phyloP scores from a whole-genome alignment of 2,888 invertebrate species.

The Serrognathus titanus region DNA sequence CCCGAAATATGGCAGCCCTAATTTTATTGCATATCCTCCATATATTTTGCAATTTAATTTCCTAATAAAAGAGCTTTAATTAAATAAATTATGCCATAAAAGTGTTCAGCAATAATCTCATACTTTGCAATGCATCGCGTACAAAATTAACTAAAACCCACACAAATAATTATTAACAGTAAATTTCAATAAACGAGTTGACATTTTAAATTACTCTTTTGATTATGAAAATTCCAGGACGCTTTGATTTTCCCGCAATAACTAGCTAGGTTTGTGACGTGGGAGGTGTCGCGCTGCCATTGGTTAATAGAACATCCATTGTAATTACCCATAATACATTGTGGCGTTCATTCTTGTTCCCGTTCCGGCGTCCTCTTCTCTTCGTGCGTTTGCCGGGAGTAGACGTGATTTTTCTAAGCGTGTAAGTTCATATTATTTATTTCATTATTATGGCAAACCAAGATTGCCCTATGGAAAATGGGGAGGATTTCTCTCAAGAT shows the following conservation, averaged over 20 bases:
- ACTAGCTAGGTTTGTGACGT: background rate
- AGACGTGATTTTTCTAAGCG: conserved; percentile 34
- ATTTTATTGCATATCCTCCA: conserved; percentile 82
- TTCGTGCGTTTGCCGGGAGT: conserved; percentile 36
- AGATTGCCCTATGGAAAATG: conserved; percentile 70
- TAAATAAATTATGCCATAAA: background rate
- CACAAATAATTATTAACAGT: conserved; percentile 7
- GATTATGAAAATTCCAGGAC: background rate
- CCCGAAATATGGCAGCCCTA: conserved; percentile 69
- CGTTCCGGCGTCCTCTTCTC: conserved; percentile 38
- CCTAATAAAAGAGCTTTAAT: conserved; percentile 26
- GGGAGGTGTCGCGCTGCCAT: background rate
- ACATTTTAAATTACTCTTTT: conserved; percentile 6
- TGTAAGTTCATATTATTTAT: conserved; percentile 5
- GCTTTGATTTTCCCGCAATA: conserved; percentile 18
- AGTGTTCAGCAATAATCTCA: background rate
- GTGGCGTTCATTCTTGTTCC: conserved; percentile 9
- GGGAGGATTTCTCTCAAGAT: conserved; percentile 77
- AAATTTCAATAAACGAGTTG: conserved; percentile 12
- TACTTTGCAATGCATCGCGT: conserved; percentile 39
- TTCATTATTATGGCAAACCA: conserved; percentile 53
- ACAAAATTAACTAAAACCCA: conserved; percentile 6
- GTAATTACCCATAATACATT: conserved; percentile 27
- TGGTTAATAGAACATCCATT: conserved; percentile 12
- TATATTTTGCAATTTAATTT: conserved; percentile 60